phyloP scores from a whole-genome alignment of 2,888 invertebrate species.

The Pseudococcus longispinus region DNA sequence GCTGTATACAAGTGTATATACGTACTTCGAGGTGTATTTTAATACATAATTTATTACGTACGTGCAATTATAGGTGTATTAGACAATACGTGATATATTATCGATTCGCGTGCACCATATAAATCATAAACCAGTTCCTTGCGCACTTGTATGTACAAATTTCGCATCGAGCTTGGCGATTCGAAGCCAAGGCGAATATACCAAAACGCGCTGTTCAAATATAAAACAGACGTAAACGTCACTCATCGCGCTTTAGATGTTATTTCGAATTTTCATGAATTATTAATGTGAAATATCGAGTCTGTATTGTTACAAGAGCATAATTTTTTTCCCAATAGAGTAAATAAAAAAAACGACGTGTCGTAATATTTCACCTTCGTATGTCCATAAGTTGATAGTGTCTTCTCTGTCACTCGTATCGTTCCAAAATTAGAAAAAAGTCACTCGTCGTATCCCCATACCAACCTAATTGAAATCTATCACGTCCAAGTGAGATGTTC shows the following conservation, averaged over 20 bases:
- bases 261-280: constrained; percentile 43
- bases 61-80: not conserved
- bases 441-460: not conserved
- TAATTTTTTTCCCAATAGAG: not conserved
- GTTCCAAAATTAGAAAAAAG: not conserved
- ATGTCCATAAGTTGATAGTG: no score
- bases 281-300: constrained; percentile 26
- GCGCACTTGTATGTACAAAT: constrained; percentile 12
- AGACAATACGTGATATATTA: constrained; percentile 28
- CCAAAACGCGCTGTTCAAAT: constrained; percentile 7
- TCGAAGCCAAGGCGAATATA: not conserved
- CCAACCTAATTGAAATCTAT: not conserved
- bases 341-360: not conserved
- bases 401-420: no score
- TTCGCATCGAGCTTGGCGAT: not conserved
- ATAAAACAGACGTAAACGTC: constrained; percentile 46
- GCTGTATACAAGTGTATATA: not conserved
- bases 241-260: constrained; percentile 7
- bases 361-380: constrained; percentile 1
- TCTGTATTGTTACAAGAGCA: not conserved
- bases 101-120: constrained; percentile 17
- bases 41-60: not conserved
- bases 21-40: not conserved
- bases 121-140: constrained; percentile 20
- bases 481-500: not conserved